Percentiles rank a stretch among this genome's conserved stretches.
These are phyloP conservation scores for Schlechtendalia chinensis DNA, from an alignment of 1,140 invertebrate species.

Conservation along the genomic window DNA sequence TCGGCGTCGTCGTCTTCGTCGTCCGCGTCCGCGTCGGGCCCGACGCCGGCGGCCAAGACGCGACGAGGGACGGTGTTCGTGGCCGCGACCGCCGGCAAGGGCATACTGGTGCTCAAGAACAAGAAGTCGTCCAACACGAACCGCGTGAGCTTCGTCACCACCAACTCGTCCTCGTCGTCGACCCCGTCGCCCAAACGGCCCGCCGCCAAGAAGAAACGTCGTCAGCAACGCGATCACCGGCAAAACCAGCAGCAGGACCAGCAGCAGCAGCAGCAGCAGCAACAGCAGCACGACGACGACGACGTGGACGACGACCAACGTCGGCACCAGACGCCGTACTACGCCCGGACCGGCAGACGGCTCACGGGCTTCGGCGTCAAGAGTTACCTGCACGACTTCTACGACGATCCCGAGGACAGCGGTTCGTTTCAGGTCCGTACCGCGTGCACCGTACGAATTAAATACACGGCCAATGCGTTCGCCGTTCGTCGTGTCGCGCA, in stretches of 20 bases:
- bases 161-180: neutral
- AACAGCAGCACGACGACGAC: neutral
- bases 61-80: too few species aligned
- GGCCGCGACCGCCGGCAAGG: neutral
- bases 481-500: too few species aligned
- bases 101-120: conserved; percentile 33
- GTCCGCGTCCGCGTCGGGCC: neutral
- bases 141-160: conserved; percentile 23
- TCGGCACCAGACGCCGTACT: neutral
- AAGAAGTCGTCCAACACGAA: conserved; percentile 12
- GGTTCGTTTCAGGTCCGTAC: conserved; percentile 1
- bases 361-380: conserved; percentile 59
- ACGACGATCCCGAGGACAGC: conserved; percentile 55
- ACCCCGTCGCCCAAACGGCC: neutral
- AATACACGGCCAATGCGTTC: too few species aligned
- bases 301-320: neutral
- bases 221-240: neutral
- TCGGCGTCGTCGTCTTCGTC: conserved; percentile 11
- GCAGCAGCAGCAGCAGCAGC: neutral
- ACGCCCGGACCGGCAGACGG: conserved; percentile 47
- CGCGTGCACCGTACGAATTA: too few species aligned
- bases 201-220: neutral
- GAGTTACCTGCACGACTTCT: conserved; percentile 60
- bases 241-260: neutral
- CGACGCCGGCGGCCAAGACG: neutral